These are phyloP conservation scores for Distichodus sexfasciatus DNA, from an alignment of 2,797 vertebrate genomes.

Conservation along the genomic window DNA sequence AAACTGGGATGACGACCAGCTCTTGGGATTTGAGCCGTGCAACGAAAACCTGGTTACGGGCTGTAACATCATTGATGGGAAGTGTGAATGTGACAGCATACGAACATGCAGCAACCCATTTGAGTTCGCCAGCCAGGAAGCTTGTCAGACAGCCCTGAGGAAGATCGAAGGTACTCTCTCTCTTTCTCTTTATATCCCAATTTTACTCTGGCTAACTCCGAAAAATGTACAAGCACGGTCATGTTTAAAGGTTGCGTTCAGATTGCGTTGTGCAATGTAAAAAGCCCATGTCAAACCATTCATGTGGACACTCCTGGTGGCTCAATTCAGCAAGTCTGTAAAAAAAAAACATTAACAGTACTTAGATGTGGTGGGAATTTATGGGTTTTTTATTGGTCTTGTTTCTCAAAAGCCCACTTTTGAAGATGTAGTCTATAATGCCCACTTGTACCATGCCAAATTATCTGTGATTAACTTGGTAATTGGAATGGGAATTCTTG, in stretches of 20 bases:
- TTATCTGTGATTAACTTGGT: constrained; percentile 43
- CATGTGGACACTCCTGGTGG: not conserved
- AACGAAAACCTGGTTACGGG: constrained; percentile 89
- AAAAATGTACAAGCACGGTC: constrained; percentile 22
- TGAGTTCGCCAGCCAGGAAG: constrained; percentile 83
- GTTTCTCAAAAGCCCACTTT: too few species aligned
- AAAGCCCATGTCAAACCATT: not conserved
- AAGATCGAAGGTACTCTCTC: constrained; percentile 83
- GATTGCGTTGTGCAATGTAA: not conserved
- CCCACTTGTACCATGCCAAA: constrained; percentile 21
- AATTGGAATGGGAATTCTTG: constrained; percentile 32
- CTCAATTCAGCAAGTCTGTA: not conserved
- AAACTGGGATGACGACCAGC: constrained; percentile 88
- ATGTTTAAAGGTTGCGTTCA: constrained; percentile 9
- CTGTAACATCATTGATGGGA: constrained; percentile 90
- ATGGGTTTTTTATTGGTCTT: constrained; percentile 1
- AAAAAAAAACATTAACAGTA: constrained; percentile 1
- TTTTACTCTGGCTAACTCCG: not conserved
- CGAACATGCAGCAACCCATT: constrained; percentile 88
- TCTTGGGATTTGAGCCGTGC: constrained; percentile 88
- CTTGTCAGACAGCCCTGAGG: constrained; percentile 77
- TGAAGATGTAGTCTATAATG: constrained; percentile 8
- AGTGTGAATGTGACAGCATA: constrained; percentile 84
- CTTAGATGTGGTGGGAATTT: too few species aligned
- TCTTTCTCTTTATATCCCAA: constrained; percentile 18